A percentile compares a stretch with the other conserved stretches of the same genome.
Evolutionary conservation across 1,140 invertebrate species (phyloP).

Genomic region (Tenebrio molitor): DNA sequence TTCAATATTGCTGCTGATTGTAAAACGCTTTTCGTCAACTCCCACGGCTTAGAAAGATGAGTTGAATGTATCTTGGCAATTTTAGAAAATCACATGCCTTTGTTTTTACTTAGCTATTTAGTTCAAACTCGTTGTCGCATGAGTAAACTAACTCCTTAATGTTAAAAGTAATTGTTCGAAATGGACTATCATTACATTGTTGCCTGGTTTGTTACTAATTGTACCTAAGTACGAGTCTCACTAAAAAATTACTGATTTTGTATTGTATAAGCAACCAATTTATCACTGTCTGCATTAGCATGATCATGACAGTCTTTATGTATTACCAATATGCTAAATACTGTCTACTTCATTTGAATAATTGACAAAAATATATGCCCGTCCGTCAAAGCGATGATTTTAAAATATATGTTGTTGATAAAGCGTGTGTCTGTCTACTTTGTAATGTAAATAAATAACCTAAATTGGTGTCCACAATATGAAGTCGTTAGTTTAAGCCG

Average conservation of each 20-base stretch:
- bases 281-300: slow-evolving; percentile 33
- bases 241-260: slow-evolving; percentile 7
- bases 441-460: slow-evolving; percentile 42
- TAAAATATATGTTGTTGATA: slow-evolving; percentile 40
- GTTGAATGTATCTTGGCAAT: too few species aligned
- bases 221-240: neutral
- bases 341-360: slow-evolving; percentile 45
- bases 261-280: slow-evolving; percentile 3
- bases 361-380: slow-evolving; percentile 39
- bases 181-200: neutral
- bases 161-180: too few species aligned
- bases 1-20: slow-evolving; percentile 10
- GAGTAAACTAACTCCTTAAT: too few species aligned
- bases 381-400: slow-evolving; percentile 37
- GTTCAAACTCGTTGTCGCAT: too few species aligned
- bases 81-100: too few species aligned
- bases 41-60: too few species aligned
- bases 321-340: slow-evolving; percentile 43
- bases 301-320: slow-evolving; percentile 3
- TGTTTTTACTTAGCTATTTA: too few species aligned
- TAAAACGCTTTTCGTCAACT: too few species aligned
- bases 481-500: slow-evolving; percentile 14
- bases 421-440: slow-evolving; percentile 12
- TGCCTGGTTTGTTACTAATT: slow-evolving; percentile 2
- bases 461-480: slow-evolving; percentile 26